phyloP scores from a whole-genome alignment of 2,888 invertebrate genomes.

The Stenolophus ochropezus region DNA sequence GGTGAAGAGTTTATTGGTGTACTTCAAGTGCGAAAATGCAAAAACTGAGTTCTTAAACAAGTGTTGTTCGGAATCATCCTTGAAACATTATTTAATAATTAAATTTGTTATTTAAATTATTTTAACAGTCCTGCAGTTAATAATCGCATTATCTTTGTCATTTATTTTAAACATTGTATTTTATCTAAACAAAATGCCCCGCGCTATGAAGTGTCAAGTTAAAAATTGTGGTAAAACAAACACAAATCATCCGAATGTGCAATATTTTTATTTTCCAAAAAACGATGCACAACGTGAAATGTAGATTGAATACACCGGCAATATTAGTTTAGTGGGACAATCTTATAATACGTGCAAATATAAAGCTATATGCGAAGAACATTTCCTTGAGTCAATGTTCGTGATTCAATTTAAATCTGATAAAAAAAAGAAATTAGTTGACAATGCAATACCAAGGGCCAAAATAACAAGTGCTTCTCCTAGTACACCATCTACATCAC shows the following conservation, averaged over 20 bases:
- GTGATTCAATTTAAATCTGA: background rate
- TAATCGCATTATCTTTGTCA: too few relatives aligned
- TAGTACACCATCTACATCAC: background rate
- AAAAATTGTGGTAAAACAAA: background rate
- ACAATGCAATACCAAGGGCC: background rate
- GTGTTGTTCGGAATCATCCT: too few relatives aligned
- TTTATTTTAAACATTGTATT: too few relatives aligned
- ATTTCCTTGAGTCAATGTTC: conserved; percentile 3
- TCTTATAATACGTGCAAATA: conserved; percentile 3
- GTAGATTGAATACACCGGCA: background rate
- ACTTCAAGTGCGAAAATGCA: too few relatives aligned
- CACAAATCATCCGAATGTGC: background rate
- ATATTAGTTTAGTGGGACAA: background rate
- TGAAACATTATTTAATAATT: too few relatives aligned
- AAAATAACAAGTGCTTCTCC: background rate
- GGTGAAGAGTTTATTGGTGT: too few relatives aligned
- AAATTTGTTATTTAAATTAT: too few relatives aligned
- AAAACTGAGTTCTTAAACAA: too few relatives aligned
- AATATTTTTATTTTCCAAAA: background rate
- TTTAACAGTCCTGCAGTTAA: too few relatives aligned
- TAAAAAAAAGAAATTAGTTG: background rate
- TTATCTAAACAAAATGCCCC: background rate
- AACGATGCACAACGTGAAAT: background rate
- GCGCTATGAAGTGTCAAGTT: background rate
- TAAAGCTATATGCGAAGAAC: conserved; percentile 22